Percentiles rank a stretch among this genome's conserved stretches.
These are phyloP conservation scores for Teinopalpus imperialis DNA, from an alignment of 2,888 invertebrate species.

Conservation along the genomic window DNA sequence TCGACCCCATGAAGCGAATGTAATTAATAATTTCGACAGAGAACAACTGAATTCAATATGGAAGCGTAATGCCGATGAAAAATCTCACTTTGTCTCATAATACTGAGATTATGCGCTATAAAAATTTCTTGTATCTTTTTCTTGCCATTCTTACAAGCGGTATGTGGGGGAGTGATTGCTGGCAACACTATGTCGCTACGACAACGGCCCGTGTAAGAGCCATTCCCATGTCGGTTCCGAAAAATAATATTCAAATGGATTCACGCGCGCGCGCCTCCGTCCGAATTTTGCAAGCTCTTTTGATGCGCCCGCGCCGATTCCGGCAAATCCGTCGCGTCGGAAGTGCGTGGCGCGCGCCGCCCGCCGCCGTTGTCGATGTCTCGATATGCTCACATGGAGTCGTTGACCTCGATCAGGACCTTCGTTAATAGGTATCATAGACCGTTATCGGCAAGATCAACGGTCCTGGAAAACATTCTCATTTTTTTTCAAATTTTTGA, in stretches of 20 bases:
- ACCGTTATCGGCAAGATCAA: conserved; percentile 63
- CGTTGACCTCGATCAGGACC: conserved; percentile 74
- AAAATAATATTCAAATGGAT: conserved; percentile 79
- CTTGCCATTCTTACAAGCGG: conserved; percentile 37
- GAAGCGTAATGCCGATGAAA: conserved; percentile 55
- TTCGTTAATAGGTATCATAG: conserved; percentile 60
- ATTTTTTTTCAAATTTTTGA: neutral
- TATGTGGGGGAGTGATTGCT: conserved; percentile 41
- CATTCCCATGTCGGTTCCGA: conserved; percentile 72
- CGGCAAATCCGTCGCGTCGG: conserved; percentile 82
- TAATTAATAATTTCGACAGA: conserved; percentile 65
- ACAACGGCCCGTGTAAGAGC: conserved; percentile 47
- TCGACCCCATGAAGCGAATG: conserved; percentile 43
- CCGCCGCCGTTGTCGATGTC: conserved; percentile 56
- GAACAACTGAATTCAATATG: conserved; percentile 53
- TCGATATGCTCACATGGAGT: conserved; percentile 71
- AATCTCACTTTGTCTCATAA: conserved; percentile 43
- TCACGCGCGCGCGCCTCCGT: conserved; percentile 76
- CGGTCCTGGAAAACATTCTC: conserved; percentile 38
- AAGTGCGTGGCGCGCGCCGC: conserved; percentile 74
- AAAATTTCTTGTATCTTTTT: conserved; percentile 52
- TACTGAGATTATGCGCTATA: conserved; percentile 67
- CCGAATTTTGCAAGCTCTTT: conserved; percentile 77
- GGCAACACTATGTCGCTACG: conserved; percentile 36
- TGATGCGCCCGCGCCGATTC: conserved; percentile 81